Evolutionary conservation across 1,140 invertebrate species (phyloP), one percentile per base, ranked within the genome.

Genomic region (Araneus ventricosus): DNA sequence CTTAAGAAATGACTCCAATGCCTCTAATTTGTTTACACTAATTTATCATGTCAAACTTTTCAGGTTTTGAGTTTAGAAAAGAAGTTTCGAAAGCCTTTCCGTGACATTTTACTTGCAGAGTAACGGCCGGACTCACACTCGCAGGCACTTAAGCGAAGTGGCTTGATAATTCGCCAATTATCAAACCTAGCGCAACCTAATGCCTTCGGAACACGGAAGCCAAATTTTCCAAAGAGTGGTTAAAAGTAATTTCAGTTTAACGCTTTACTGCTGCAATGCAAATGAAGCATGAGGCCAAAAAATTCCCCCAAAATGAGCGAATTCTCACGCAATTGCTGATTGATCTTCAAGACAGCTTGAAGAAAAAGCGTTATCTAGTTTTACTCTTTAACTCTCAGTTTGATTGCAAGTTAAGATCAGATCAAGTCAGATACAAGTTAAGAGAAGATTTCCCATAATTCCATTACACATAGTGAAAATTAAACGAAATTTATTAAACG

Each of bases 121-220:
- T 84, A 27, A 45, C 27, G 39, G 10, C 80, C 24, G 14, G n/a
- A 57, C 45, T 84, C 14, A 84, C 80, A 84, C 80, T 84, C 27
- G 39, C 22, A 6, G 17, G 20, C 41, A 84, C 39, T n/a, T 45
- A 84, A 84, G 41, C n/a, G 41, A 27, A 84, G 24, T 24, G 22
- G 27, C 80, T 84, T 30, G 39, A 84, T 84, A 84, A 84, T 84
- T 84, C 27, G 8, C 8, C 45, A 45, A 84, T 84, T 84, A 84
- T 84, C n/a, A 41, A 84, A 45, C 80, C 24, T 20, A 22, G 41
- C 39, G 79, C 80, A 24, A 27, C 4, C 22, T 84, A 84, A 84
- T 84, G 80, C 45, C 45, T 52, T 4, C 10, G 14, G 41, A 84
- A 27, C 80, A 84, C 80, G 80, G 22, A 84, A 45, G 6, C 1